Evolutionary conservation across 2,797 vertebrate species (phyloP), one percentile per base, ranked within the genome.

Genomic region (Numenius phaeopus): DNA sequence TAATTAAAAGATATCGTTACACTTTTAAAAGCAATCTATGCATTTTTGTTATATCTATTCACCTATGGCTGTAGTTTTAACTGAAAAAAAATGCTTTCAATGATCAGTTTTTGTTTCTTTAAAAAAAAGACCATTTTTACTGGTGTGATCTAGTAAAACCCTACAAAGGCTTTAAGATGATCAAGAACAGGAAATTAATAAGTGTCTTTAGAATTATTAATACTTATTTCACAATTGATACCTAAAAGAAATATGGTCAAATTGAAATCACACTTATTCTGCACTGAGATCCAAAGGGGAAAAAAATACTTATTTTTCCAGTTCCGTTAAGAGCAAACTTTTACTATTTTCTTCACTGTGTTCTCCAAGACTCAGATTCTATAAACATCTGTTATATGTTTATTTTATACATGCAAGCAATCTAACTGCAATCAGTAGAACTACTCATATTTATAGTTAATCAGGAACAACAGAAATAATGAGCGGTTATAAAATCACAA

Each of bases 1-100:
- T 82, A 73, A 95, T 94, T 90, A 97, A 90, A 95, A 92, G 30
- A 93, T 73, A 92, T 0, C 3, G 58, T 70, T 11, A 2, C n/a
- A 72, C 30, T 89, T 96, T 75, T 59, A 92, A 95, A 86, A 78
- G 44, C 30, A 54, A 78, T 52, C 40, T 79, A 82, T 21, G 21
- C 40, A 58, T 61, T 85, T 85, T 32, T 39, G 46, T 72, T 34
- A 65, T 14, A 87, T 32, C 4, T 80, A 15, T 32, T 83, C 42
- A 22, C 9, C 32, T 22, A 32, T 6, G 5, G 5, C 4, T 30
- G 18, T 8, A 23, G 17, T 32, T 87, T 71, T 40, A 39, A 32
- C 2, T 42, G 22, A 15, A 19, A 83, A 87, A 46, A 13, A 27
- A 21, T 32, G 3, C 12, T 90, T 57, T 46, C 32, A 79, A 15